These are phyloP conservation scores for Noctua comes DNA, from an alignment of 2,888 invertebrate genomes.

Conservation along the genomic window DNA sequence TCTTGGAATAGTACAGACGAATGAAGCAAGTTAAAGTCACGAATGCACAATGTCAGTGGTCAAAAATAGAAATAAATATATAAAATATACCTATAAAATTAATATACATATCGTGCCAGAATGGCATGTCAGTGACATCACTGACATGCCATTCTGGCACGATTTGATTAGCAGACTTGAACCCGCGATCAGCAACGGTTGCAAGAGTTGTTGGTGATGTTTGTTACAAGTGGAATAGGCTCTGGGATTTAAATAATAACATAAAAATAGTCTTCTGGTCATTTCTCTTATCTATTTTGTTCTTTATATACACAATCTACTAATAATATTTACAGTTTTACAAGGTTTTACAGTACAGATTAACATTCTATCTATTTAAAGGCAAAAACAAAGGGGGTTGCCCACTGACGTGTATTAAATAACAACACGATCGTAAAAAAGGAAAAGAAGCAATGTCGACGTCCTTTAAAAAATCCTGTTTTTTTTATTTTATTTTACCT, in stretches of 20 bases:
- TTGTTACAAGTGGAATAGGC: not conserved
- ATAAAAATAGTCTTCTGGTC: conserved; percentile 24
- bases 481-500: not conserved
- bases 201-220: not conserved
- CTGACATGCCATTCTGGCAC: not conserved
- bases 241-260: not conserved
- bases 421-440: not conserved
- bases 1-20: not conserved
- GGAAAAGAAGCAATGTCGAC: not conserved
- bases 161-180: not conserved
- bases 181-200: not conserved
- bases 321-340: conserved; percentile 9
- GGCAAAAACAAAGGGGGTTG: not conserved
- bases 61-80: not conserved
- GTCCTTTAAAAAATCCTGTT: not conserved
- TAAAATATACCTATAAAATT: too few relatives aligned
- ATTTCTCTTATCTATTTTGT: conserved; percentile 54
- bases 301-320: conserved; percentile 57
- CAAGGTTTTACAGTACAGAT: not conserved
- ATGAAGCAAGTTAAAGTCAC: not conserved
- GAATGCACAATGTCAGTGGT: not conserved
- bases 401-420: not conserved
- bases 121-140: not conserved
- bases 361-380: not conserved
- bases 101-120: too few relatives aligned